These are phyloP conservation scores for Okapia johnstoni DNA, from an alignment of 2,113 vertebrate genomes.

Conservation along the genomic window DNA sequence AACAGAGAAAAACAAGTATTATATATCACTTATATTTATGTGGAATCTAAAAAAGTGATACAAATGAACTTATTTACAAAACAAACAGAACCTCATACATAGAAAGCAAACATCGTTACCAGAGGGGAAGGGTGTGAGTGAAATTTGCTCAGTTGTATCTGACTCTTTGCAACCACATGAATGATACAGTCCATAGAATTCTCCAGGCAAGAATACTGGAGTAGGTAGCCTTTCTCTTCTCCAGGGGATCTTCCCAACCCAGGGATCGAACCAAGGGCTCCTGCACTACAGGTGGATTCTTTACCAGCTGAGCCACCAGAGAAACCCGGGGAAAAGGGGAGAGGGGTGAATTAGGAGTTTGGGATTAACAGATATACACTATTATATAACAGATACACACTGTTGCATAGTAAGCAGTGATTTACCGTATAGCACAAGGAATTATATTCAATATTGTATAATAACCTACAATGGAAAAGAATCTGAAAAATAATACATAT, in stretches of 20 bases:
- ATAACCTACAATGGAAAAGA: not conserved
- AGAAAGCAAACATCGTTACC: not conserved
- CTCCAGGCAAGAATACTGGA: not conserved
- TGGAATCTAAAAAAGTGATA: not conserved
- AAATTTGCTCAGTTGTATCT: not conserved
- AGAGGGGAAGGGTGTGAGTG: not conserved
- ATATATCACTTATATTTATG: not conserved
- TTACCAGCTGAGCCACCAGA: not conserved
- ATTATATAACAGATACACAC: not conserved
- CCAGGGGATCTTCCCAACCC: not conserved
- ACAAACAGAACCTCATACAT: not conserved
- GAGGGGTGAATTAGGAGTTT: not conserved
- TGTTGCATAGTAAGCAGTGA: not conserved
- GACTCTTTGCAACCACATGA: not conserved
- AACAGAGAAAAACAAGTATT: not conserved
- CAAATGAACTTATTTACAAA: not conserved
- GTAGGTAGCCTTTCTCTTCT: not conserved
- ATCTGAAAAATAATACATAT: not conserved
- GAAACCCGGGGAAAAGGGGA: not conserved
- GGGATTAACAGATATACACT: not conserved
- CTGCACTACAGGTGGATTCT: not conserved
- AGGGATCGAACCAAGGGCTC: rapidly evolving
- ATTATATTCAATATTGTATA: not conserved
- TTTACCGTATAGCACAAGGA: not conserved
- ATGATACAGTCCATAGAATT: not conserved